Percentiles rank a stretch among this genome's conserved stretches.
Conservation (phyloP, 2,113 vertebrate species). For the Oncorhynchus gorbuscha region DNA sequence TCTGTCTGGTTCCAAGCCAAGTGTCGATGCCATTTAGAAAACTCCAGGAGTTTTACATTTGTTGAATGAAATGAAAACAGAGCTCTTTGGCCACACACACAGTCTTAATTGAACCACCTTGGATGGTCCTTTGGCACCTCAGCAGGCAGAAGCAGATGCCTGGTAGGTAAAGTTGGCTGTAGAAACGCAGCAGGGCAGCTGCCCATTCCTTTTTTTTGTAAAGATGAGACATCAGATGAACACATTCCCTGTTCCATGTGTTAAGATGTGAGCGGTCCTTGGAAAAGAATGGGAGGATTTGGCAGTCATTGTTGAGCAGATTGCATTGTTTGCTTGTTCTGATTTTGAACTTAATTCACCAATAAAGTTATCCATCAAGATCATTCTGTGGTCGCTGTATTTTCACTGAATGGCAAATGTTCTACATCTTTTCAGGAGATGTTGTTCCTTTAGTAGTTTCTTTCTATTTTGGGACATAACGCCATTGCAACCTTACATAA, state of each 20-base stretch:
- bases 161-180: constrained; percentile 60
- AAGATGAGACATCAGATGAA: constrained; percentile 46
- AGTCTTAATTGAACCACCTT: too few relatives aligned
- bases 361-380: neutral
- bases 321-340: constrained; percentile 5
- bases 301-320: constrained; percentile 6
- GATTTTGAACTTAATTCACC: constrained; percentile 20
- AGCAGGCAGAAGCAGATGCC: constrained; percentile 54
- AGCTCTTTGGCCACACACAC: too few relatives aligned
- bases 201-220: constrained; percentile 47
- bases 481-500: too few relatives aligned
- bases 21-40: too few relatives aligned
- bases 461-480: too few relatives aligned
- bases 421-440: too few relatives aligned
- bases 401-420: too few relatives aligned
- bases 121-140: constrained; percentile 39
- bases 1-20: too few relatives aligned
- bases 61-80: too few relatives aligned
- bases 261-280: constrained; percentile 33
- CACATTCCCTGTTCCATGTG: constrained; percentile 24
- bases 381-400: too few relatives aligned
- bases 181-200: constrained; percentile 54
- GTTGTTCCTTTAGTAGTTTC: too few relatives aligned
- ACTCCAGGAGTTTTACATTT: too few relatives aligned
- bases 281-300: constrained; percentile 22